Percentiles rank a stretch among this genome's conserved stretches.
Evolutionary conservation across 1,140 invertebrate species (phyloP).

Genomic region (Battus philenor): DNA sequence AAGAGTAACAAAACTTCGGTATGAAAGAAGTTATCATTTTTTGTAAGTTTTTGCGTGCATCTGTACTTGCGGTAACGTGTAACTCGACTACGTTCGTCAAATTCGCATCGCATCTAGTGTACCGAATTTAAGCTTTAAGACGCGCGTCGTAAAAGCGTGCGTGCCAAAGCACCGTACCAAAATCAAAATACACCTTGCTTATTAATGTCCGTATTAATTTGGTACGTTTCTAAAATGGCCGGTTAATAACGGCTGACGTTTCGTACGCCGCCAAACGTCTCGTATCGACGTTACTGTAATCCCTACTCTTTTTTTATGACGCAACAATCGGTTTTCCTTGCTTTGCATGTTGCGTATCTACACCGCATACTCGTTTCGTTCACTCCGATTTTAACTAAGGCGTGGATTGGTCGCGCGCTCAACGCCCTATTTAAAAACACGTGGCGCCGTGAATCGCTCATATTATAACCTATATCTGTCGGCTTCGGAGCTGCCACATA

Average conservation of each 20-base stretch:
- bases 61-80: no score
- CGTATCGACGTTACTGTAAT: slow-evolving; percentile 12
- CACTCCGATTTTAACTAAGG: slow-evolving; percentile 48
- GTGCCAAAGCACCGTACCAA: neutral
- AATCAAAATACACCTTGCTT: neutral
- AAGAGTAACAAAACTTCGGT: no score
- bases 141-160: neutral
- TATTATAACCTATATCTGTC: slow-evolving; percentile 39
- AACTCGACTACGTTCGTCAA: no score
- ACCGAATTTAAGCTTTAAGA: neutral
- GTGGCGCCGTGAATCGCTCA: slow-evolving; percentile 39
- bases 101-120: no score
- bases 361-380: slow-evolving; percentile 19
- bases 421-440: slow-evolving; percentile 45
- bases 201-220: neutral
- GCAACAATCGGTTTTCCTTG: slow-evolving; percentile 24
- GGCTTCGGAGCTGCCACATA: slow-evolving; percentile 1
- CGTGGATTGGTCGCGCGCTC: slow-evolving; percentile 27
- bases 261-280: slow-evolving; percentile 7
- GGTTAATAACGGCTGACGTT: slow-evolving; percentile 9
- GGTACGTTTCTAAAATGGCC: neutral
- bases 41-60: no score
- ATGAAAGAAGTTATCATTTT: no score
- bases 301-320: slow-evolving; percentile 18
- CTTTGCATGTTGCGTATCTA: slow-evolving; percentile 24